A percentile compares a stretch with the other conserved stretches of the same genome.
phyloP scores from a whole-genome alignment of 1,140 invertebrate genomes.

The Drosophila mojavensis region DNA sequence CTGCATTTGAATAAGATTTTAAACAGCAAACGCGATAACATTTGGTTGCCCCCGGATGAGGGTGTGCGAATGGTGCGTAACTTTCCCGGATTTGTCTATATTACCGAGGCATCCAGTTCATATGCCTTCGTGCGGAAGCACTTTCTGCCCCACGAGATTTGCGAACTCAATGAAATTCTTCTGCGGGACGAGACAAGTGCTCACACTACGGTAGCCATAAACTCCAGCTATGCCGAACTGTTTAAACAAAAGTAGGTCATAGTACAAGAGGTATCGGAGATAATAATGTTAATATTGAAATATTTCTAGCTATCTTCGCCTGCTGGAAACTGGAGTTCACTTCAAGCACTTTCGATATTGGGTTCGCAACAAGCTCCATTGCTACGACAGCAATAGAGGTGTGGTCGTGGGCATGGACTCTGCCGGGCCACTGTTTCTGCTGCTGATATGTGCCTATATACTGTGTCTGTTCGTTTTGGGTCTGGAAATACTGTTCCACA shows the following conservation, averaged over 20 bases:
- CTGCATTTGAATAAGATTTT: conserved; percentile 60
- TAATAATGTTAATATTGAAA: no score
- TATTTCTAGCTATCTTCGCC: conserved; percentile 49
- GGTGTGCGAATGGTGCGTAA: conserved; percentile 62
- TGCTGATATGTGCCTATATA: conserved; percentile 50
- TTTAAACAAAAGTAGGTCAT: conserved; percentile 47
- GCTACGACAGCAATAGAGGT: conserved; percentile 63
- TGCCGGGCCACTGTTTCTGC: conserved; percentile 61
- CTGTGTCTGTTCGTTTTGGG: conserved; percentile 56
- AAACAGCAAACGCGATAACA: conserved; percentile 33
- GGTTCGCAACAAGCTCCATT: conserved; percentile 59
- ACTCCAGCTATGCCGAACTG: conserved; percentile 65
- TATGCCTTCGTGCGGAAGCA: conserved; percentile 62
- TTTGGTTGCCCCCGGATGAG: conserved; percentile 62
- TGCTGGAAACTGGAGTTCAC: conserved; percentile 65
- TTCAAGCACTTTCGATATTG: conserved; percentile 58
- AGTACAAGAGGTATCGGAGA: background rate
- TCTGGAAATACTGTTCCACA: conserved; percentile 63
- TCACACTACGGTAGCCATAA: conserved; percentile 41
- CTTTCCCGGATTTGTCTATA: conserved; percentile 66
- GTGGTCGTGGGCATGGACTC: conserved; percentile 68
- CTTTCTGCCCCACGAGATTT: conserved; percentile 74
- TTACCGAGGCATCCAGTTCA: conserved; percentile 60
- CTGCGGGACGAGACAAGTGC: conserved; percentile 55
- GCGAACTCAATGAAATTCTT: conserved; percentile 70